Conservation (phyloP, 1,140 invertebrate species). For the Apis laboriosa region DNA sequence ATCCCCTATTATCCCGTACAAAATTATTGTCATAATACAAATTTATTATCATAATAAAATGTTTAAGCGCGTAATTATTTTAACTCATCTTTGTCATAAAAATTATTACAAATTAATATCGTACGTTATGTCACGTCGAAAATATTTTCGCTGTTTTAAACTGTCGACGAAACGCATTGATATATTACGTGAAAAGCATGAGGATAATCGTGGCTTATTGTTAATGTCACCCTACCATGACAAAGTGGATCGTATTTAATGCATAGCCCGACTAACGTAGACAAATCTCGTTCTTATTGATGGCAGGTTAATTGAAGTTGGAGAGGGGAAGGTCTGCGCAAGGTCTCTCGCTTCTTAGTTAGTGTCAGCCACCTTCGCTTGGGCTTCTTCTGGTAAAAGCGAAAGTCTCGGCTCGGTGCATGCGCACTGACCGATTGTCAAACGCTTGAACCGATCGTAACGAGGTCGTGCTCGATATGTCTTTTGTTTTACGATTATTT, state of each 20-base stretch:
- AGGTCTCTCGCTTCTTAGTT: conserved; percentile 15
- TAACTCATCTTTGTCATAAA: too few species aligned
- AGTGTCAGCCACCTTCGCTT: conserved; percentile 41
- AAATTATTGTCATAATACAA: too few species aligned
- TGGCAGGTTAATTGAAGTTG: conserved; percentile 4
- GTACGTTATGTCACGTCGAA: too few species aligned
- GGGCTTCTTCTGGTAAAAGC: conserved; percentile 54
- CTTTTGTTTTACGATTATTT: not conserved
- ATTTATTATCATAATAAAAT: too few species aligned
- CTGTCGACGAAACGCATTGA: too few species aligned
- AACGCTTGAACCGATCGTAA: too few species aligned
- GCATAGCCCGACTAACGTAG: conserved; percentile 14
- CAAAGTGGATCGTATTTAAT: conserved; percentile 8
- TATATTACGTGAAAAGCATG: not conserved
- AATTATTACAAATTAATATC: too few species aligned
- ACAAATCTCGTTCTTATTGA: conserved; percentile 37
- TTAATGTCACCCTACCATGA: conserved; percentile 3
- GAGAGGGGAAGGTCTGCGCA: conserved; percentile 37
- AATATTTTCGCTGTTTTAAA: too few species aligned
- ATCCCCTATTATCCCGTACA: too few species aligned
- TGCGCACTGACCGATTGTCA: conserved; percentile 34
- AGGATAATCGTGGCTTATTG: too few species aligned
- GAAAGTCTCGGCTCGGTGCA: conserved; percentile 59
- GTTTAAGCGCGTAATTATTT: too few species aligned
- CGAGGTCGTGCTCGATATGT: not conserved